Base-by-base conservation (phyloP, 2,113 vertebrate species). In the Parus major region DNA sequence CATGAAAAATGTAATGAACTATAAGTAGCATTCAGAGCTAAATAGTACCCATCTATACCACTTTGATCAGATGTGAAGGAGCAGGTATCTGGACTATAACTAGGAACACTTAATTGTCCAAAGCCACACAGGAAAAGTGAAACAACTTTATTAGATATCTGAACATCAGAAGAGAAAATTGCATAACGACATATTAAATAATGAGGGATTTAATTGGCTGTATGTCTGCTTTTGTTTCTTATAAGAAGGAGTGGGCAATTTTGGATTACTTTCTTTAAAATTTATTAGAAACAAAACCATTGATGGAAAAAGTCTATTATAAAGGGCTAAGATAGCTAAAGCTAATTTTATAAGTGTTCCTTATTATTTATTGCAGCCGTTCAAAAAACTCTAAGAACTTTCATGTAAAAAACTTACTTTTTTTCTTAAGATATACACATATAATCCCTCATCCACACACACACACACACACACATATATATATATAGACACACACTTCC, bases 401-500 rank as follows among this genome's bases (percentile, higher is more conserved):
- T 66, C 22, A 36, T 3, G 4, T 53, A 64, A 56, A 70, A 55
- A 2, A 5, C 2, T 5, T 28, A 39, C 6, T 18, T 47, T 47
- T 76, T 29, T 29, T 18, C 56, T 13, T 17, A 49, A 59, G 11
- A 24, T 71, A 36, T 23, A 6, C 8, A 10, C 15, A 33, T 28
- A 35, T 2, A 35, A 27, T 3, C 2, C 8, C 18, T 33, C 31
- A 35, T 22, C 3, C 13, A 22, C 7, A 20, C 4, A 24, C 12
- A 21, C 27, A 15, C 5, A 42, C 24, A 15, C 13, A 35, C 23
- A 25, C 0, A 55, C 1, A 63, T 2, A 46, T 2, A 33, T 4
- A 36, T 6, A 24, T 4, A 24, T 7, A 21, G 0, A 46, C 1
- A 15, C 1, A 50, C 2, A 16, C 0, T 5, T 60, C 12, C 22